These are phyloP conservation scores for Monochamus saltuarius DNA, from an alignment of 1,140 invertebrate species.

Conservation along the genomic window DNA sequence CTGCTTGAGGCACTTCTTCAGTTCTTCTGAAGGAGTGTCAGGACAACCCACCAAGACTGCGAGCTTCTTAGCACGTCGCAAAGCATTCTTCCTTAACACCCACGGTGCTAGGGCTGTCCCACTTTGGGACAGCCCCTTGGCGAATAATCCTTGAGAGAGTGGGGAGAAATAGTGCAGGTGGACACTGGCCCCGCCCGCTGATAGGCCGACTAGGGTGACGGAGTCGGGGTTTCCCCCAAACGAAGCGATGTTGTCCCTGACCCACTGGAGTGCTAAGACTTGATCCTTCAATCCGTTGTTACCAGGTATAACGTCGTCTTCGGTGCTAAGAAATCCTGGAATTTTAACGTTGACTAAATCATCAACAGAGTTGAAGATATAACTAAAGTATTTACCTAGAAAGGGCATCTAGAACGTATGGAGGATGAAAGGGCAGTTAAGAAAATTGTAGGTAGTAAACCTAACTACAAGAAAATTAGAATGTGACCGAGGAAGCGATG, in stretches of 20 bases:
- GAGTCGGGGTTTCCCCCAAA: slow-evolving; percentile 64
- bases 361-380: not conserved
- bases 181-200: slow-evolving; percentile 59
- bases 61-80: slow-evolving; percentile 58
- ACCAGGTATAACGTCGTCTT: slow-evolving; percentile 51
- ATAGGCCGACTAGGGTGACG: slow-evolving; percentile 53
- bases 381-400: slow-evolving; percentile 51
- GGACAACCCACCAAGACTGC: slow-evolving; percentile 60
- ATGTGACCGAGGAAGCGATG: too few relatives aligned
- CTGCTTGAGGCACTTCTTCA: slow-evolving; percentile 60
- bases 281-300: slow-evolving; percentile 65
- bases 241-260: slow-evolving; percentile 60
- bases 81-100: slow-evolving; percentile 58
- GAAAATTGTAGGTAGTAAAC: too few relatives aligned
- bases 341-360: not conserved
- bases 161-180: slow-evolving; percentile 55
- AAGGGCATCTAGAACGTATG: too few relatives aligned
- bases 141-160: slow-evolving; percentile 58
- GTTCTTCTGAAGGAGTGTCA: slow-evolving; percentile 40
- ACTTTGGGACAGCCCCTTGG: slow-evolving; percentile 75
- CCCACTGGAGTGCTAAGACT: slow-evolving; percentile 57
- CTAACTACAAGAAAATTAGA: too few relatives aligned
- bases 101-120: slow-evolving; percentile 73
- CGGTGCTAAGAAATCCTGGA: slow-evolving; percentile 46
- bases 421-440: too few relatives aligned